These are phyloP conservation scores for Cotesia chilonis DNA, from an alignment of 1,140 invertebrate species.

Conservation along the genomic window DNA sequence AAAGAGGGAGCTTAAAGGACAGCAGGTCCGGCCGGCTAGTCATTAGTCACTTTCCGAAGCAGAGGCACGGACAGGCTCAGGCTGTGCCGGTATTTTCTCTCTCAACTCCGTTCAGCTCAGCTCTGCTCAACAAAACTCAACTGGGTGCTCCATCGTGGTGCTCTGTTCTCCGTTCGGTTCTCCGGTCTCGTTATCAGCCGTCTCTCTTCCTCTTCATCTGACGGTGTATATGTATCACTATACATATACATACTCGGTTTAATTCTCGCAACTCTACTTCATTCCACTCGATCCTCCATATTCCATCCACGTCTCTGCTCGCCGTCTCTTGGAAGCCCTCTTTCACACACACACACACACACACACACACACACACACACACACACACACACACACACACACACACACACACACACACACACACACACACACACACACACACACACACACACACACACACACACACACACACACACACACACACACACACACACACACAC, in stretches of 20 bases:
- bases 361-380: no score
- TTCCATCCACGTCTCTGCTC: conserved; percentile 33
- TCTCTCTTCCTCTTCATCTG: not conserved
- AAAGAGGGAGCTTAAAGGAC: conserved; percentile 56
- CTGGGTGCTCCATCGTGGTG: no score
- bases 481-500: conserved; percentile 39
- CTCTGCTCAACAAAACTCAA: no score
- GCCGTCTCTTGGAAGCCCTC: conserved; percentile 35
- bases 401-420: conserved; percentile 34
- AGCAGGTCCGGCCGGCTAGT: conserved; percentile 63
- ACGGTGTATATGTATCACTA: conserved; percentile 12
- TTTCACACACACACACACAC: conserved; percentile 41
- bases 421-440: not conserved
- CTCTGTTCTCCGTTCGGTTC: conserved; percentile 17
- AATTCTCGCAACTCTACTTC: not conserved
- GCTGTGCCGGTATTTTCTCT: conserved; percentile 56
- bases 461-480: not conserved
- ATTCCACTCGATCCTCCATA: conserved; percentile 32
- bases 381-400: conserved; percentile 21
- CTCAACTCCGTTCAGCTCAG: conserved; percentile 26
- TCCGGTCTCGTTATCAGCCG: not conserved
- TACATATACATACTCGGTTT: no score
- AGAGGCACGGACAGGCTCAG: conserved; percentile 65
- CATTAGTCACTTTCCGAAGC: conserved; percentile 67
- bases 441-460: conserved; percentile 36